Conservation (phyloP, 2,888 invertebrate species). For the Stomorhina lunata region DNA sequence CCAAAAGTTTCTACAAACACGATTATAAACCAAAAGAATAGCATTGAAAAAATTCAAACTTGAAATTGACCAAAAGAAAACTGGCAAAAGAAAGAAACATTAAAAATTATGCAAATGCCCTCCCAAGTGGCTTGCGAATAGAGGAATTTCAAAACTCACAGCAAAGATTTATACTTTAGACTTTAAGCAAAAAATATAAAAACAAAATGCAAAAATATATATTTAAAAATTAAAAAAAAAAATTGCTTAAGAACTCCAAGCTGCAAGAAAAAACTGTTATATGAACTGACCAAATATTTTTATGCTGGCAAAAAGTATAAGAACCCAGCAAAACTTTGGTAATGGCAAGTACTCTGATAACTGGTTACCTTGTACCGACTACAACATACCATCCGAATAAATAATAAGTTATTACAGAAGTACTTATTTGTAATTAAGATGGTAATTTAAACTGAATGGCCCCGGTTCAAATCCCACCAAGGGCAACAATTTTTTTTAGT, state of each 20-base stretch:
- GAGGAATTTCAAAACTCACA: background rate
- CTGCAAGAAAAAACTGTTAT: constrained; percentile 27
- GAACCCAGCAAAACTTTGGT: no score
- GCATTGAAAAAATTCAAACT: background rate
- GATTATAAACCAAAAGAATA: background rate
- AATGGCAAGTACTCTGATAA: no score
- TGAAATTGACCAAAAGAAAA: constrained; percentile 4
- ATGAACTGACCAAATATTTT: constrained; percentile 18
- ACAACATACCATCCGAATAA: no score
- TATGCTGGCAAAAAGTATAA: background rate
- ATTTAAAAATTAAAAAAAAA: background rate
- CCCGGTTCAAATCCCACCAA: no score
- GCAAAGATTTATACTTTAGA: constrained; percentile 11
- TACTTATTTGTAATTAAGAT: no score
- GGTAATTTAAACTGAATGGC: no score
- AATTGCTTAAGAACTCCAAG: background rate
- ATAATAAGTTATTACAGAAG: no score
- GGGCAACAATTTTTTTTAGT: no score
- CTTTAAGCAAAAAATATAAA: background rate
- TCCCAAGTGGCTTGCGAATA: constrained; percentile 41
- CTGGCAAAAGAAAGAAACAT: constrained; percentile 8
- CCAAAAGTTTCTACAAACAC: constrained; percentile 11
- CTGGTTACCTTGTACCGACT: no score
- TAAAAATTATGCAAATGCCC: constrained; percentile 62
- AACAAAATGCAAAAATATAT: constrained; percentile 8